These are phyloP conservation scores for Cynopterus sphinx DNA, from an alignment of 2,797 vertebrate species.

Conservation along the genomic window DNA sequence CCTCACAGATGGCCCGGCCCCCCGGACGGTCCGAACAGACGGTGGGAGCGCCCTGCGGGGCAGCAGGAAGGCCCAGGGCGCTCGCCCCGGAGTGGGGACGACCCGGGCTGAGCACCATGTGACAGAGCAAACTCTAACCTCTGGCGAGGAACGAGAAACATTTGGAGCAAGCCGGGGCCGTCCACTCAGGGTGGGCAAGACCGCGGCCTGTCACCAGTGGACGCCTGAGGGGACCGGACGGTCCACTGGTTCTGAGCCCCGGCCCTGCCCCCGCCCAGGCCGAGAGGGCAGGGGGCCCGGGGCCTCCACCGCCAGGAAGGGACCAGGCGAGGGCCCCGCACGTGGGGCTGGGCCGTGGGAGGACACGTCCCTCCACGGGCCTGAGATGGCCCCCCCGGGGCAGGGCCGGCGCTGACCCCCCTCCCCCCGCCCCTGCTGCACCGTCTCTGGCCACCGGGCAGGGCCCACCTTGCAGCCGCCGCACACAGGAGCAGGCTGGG, in stretches of 20 bases:
- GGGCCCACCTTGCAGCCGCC: background rate
- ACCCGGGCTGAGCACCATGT: too few species aligned
- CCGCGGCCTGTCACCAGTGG: rapidly evolving
- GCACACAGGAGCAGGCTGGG: background rate
- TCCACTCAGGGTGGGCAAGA: background rate
- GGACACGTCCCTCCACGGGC: background rate
- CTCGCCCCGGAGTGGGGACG: too few species aligned
- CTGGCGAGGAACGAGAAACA: background rate
- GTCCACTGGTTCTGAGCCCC: background rate
- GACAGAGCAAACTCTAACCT: background rate
- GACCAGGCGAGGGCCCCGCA: background rate
- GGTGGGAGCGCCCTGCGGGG: too few species aligned
- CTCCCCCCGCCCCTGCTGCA: too few species aligned
- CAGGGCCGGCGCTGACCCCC: too few species aligned
- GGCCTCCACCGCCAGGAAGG: rapidly evolving
- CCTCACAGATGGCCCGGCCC: too few species aligned
- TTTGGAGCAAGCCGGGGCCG: background rate
- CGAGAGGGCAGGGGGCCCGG: background rate
- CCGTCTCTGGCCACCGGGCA: background rate
- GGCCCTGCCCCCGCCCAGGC: background rate
- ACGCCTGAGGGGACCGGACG: too few species aligned
- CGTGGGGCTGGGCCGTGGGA: background rate
- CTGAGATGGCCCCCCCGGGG: background rate
- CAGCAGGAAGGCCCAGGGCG: too few species aligned
- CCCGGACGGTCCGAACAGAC: too few species aligned